phyloP scores from a whole-genome alignment of 2,113 vertebrate species.

The Siniperca chuatsi region DNA sequence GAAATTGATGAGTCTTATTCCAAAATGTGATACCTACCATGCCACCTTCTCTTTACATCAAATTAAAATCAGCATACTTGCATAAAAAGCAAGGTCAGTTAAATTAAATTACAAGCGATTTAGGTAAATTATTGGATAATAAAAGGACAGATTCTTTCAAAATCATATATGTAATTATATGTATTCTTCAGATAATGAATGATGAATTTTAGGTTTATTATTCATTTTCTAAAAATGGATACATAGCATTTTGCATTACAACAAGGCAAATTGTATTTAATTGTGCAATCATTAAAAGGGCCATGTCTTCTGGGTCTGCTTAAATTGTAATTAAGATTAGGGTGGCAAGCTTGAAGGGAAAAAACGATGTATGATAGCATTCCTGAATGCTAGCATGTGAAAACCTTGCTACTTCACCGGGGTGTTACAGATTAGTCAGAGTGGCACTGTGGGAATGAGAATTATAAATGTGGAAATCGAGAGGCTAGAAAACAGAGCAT shows the following conservation, averaged over 20 bases:
- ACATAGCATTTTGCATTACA: not conserved
- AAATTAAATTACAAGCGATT: not conserved
- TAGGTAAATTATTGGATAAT: not conserved
- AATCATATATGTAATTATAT: not conserved
- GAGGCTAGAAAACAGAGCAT: slow-evolving; percentile 52
- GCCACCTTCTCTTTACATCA: rapidly evolving
- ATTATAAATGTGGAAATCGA: slow-evolving; percentile 61
- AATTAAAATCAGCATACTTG: not conserved
- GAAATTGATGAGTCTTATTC: not conserved
- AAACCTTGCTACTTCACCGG: slow-evolving; percentile 47
- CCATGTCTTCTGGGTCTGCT: slow-evolving; percentile 22
- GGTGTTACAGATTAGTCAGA: slow-evolving; percentile 60
- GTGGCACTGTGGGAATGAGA: slow-evolving; percentile 39
- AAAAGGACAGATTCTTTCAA: not conserved
- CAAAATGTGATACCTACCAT: not conserved
- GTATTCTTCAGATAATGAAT: not conserved
- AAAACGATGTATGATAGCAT: slow-evolving; percentile 22
- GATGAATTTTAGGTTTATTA: not conserved
- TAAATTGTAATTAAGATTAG: slow-evolving; percentile 51
- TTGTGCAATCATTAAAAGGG: slow-evolving; percentile 29
- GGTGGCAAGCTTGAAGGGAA: slow-evolving; percentile 8
- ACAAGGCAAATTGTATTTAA: slow-evolving; percentile 13
- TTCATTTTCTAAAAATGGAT: not conserved
- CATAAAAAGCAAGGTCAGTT: not conserved
- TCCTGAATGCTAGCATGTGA: slow-evolving; percentile 44